phyloP scores from a whole-genome alignment of 2,113 vertebrate genomes.

The Oncorhynchus gorbuscha region DNA sequence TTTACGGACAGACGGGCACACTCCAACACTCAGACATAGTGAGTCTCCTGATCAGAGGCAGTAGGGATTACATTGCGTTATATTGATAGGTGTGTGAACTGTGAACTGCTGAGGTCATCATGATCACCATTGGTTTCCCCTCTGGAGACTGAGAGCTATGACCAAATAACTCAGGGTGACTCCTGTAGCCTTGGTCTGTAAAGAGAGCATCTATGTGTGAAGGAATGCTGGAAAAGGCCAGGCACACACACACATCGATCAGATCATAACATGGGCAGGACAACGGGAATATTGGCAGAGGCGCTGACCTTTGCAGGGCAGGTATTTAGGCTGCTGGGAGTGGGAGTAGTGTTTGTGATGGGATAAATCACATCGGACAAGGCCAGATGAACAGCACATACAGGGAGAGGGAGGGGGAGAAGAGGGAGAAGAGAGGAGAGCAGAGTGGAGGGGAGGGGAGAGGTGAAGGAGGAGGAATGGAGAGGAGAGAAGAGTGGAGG shows the following conservation, averaged over 20 bases:
- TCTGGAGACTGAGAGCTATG: not conserved
- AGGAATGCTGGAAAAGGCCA: conserved; percentile 48
- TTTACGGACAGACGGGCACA: too few species aligned
- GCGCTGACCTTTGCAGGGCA: conserved; percentile 18
- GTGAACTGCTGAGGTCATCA: not conserved
- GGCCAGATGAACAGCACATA: not conserved
- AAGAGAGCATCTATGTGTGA: conserved; percentile 47
- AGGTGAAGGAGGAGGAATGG: too few species aligned
- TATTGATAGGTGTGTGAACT: too few species aligned
- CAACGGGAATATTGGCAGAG: conserved; percentile 5
- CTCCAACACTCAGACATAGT: too few species aligned
- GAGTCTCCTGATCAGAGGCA: too few species aligned
- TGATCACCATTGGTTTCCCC: conserved; percentile 2
- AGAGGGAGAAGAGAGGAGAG: not conserved
- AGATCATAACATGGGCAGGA: not conserved
- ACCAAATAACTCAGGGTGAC: not conserved
- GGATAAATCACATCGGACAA: conserved; percentile 28
- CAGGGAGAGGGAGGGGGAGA: not conserved
- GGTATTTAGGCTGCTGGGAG: conserved; percentile 13
- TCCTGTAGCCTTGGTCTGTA: conserved; percentile 9
- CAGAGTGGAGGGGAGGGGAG: too few species aligned
- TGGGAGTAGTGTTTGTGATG: conserved; percentile 14
- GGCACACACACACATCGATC: not conserved
- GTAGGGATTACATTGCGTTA: too few species aligned
- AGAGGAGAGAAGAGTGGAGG: too few species aligned